phyloP scores from a whole-genome alignment of 2,113 vertebrate genomes.

The Geothlypis trichas region DNA sequence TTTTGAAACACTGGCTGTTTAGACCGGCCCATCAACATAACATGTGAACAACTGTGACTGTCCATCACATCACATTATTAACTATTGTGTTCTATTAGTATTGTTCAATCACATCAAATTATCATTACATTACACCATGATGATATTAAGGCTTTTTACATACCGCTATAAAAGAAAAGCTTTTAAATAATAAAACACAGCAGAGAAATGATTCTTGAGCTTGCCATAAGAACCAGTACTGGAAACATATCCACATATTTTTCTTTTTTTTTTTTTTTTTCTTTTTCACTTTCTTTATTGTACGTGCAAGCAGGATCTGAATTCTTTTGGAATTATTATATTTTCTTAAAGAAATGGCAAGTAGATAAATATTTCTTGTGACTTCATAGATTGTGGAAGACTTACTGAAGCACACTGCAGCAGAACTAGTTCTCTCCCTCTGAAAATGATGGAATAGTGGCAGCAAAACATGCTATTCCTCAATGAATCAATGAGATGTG shows the following conservation, averaged over 20 bases:
- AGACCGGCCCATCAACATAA: not conserved
- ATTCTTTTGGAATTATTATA: not conserved
- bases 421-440: not conserved
- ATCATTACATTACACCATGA: not conserved
- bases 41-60: slow-evolving; percentile 34
- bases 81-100: not conserved
- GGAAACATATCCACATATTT: rapidly evolving
- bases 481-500: not conserved
- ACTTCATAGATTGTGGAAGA: not conserved
- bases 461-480: not conserved
- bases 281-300: not conserved
- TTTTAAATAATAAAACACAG: not conserved
- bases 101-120: slow-evolving; percentile 15
- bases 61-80: slow-evolving; percentile 18
- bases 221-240: not conserved
- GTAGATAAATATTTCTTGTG: not conserved
- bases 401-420: not conserved
- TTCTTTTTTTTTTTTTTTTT: not conserved
- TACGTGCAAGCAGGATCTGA: not conserved
- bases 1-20: slow-evolving; percentile 7
- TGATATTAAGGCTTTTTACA: not conserved
- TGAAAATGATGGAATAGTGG: not conserved
- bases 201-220: not conserved
- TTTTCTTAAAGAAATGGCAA: not conserved
- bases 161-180: not conserved